These are phyloP conservation scores for Drosophila monieri DNA, from an alignment of 2,888 invertebrate genomes.

Conservation along the genomic window DNA sequence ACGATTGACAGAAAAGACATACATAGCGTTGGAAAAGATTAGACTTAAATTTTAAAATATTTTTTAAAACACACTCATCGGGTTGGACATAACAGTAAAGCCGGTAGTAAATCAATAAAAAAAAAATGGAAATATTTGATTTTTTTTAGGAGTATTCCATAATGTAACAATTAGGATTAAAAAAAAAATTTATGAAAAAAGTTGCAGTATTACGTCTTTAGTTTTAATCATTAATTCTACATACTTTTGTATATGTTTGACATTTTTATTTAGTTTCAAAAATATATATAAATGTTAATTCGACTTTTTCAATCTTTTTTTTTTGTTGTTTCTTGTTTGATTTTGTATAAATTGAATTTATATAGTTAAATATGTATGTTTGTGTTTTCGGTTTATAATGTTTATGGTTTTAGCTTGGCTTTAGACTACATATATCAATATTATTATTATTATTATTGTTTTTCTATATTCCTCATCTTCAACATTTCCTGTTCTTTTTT, in stretches of 20 bases:
- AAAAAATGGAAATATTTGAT: not conserved
- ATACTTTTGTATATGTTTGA: constrained; percentile 58
- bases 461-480: constrained; percentile 51
- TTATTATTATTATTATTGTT: constrained; percentile 66
- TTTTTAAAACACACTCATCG: constrained; percentile 29
- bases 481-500: constrained; percentile 34
- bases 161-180: constrained; percentile 22
- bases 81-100: not conserved
- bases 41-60: constrained; percentile 17
- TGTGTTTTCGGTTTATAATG: constrained; percentile 38
- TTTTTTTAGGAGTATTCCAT: constrained; percentile 34
- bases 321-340: constrained; percentile 14
- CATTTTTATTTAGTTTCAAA: constrained; percentile 69
- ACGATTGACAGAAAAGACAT: constrained; percentile 12
- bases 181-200: constrained; percentile 13
- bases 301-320: constrained; percentile 34
- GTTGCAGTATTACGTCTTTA: constrained; percentile 60
- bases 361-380: constrained; percentile 42
- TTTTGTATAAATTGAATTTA: constrained; percentile 49
- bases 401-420: constrained; percentile 71
- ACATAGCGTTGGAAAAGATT: constrained; percentile 10
- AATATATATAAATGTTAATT: constrained; percentile 59
- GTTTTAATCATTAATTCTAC: constrained; percentile 45
- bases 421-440: constrained; percentile 57
- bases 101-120: not conserved